phyloP scores from a whole-genome alignment of 2,797 vertebrate species.

The Artibeus lituratus region DNA sequence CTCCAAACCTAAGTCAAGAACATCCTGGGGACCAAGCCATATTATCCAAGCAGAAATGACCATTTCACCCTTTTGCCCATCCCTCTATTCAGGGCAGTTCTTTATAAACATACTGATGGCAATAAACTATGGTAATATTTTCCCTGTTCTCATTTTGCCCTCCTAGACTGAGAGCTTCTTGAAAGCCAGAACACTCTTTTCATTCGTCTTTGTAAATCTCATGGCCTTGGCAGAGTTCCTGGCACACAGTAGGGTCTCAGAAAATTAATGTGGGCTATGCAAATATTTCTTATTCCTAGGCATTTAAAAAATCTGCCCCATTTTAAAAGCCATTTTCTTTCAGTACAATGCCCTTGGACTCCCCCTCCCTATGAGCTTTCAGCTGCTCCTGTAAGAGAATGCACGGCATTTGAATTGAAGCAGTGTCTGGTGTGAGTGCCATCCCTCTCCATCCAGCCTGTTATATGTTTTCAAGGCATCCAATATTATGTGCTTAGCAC shows the following conservation, averaged over 20 bases:
- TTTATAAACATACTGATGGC: neutral
- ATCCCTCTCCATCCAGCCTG: neutral
- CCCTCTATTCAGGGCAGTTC: neutral
- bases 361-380: neutral
- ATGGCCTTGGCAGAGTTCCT: neutral
- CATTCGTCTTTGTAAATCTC: neutral
- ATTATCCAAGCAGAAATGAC: neutral
- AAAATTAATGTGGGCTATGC: neutral
- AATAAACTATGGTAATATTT: neutral
- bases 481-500: neutral
- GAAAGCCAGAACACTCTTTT: neutral
- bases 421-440: neutral
- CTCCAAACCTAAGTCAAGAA: neutral
- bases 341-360: neutral
- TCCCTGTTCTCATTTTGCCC: neutral
- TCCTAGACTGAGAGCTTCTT: neutral
- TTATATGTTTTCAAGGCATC: neutral
- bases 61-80: neutral
- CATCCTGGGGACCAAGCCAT: neutral
- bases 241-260: neutral
- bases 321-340: neutral
- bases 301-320: neutral
- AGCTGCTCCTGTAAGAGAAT: neutral
- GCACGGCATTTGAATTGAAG: neutral
- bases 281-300: neutral